phyloP scores from a whole-genome alignment of 2,888 invertebrate species.

The Caenorhabditis wallacei region DNA sequence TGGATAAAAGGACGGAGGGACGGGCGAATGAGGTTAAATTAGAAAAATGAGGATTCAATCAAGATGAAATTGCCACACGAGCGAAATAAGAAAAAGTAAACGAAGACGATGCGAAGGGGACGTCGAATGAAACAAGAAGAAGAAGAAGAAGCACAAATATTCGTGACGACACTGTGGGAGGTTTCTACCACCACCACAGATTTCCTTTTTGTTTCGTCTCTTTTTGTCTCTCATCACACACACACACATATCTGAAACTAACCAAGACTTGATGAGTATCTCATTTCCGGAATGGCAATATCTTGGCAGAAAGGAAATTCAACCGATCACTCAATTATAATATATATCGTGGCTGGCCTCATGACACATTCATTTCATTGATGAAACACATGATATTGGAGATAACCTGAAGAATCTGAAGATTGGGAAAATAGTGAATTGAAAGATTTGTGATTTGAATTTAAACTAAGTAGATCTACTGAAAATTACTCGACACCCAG shows the following conservation, averaged over 20 bases:
- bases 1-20: constrained; percentile 16
- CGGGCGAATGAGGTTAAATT: constrained; percentile 19
- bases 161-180: constrained; percentile 30
- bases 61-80: constrained; percentile 3
- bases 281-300: constrained; percentile 28
- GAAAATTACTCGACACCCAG: too few species aligned
- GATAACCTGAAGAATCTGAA: too few species aligned
- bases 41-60: constrained; percentile 40
- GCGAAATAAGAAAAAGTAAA: neutral
- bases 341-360: constrained; percentile 5
- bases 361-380: constrained; percentile 14
- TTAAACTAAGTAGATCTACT: too few species aligned
- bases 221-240: neutral
- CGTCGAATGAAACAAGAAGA: constrained; percentile 1
- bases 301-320: constrained; percentile 26
- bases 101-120: neutral
- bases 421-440: too few species aligned
- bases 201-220: constrained; percentile 2
- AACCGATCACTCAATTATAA: constrained; percentile 18
- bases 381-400: neutral
- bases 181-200: constrained; percentile 11
- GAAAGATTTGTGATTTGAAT: too few species aligned
- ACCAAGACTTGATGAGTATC: constrained; percentile 14
- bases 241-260: constrained; percentile 9
- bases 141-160: constrained; percentile 29